These are phyloP conservation scores for Eospalax fontanierii DNA, from an alignment of 2,797 vertebrate genomes.

Conservation along the genomic window DNA sequence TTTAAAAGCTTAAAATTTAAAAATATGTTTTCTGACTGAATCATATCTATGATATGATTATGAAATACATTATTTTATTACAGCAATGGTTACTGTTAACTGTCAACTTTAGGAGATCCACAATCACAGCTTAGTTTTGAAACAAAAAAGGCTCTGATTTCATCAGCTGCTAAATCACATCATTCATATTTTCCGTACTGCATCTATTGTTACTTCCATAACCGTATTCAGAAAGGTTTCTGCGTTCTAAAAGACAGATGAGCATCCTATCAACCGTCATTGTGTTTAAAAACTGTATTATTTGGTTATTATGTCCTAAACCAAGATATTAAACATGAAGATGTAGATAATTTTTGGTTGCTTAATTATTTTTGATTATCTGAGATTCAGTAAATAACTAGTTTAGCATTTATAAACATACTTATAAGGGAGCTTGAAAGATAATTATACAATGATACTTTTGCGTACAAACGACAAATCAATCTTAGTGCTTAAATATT, in stretches of 20 bases:
- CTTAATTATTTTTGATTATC: constrained; percentile 58
- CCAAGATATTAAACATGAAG: constrained; percentile 28
- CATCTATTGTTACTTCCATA: background rate
- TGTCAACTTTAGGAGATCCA: background rate
- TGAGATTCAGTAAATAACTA: background rate
- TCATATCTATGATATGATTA: background rate
- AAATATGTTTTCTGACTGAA: background rate
- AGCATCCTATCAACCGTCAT: constrained; percentile 22
- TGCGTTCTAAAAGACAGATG: constrained; percentile 25
- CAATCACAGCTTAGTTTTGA: background rate
- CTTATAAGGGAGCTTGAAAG: background rate
- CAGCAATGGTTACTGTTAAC: background rate
- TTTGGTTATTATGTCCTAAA: background rate
- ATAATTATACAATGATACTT: constrained; percentile 15
- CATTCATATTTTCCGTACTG: constrained; percentile 13
- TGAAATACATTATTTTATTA: background rate
- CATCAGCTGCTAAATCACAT: background rate
- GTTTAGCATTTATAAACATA: constrained; percentile 25
- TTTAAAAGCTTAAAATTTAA: constrained; percentile 48
- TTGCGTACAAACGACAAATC: constrained; percentile 25
- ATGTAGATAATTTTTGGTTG: constrained; percentile 19
- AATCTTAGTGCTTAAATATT: constrained; percentile 20
- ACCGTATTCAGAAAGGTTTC: constrained; percentile 8
- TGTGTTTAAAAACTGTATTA: constrained; percentile 24
- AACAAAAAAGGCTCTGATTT: background rate